Conservation (phyloP, 2,888 invertebrate genomes). For the Malachius bipustulatus region DNA sequence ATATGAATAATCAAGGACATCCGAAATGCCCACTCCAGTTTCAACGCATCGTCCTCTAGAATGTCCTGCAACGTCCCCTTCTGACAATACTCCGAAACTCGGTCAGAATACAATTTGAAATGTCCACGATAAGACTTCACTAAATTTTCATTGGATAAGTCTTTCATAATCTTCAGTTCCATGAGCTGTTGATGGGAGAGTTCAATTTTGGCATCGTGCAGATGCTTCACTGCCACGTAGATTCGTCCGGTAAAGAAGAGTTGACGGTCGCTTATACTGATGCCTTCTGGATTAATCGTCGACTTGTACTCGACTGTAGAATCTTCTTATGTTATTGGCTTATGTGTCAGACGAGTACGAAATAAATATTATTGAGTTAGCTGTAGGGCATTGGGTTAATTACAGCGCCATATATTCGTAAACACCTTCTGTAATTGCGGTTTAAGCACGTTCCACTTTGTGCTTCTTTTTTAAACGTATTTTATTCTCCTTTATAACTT, state of each 20-base stretch:
- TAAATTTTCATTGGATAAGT: constrained; percentile 78
- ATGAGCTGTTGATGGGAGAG: constrained; percentile 74
- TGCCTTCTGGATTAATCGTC: constrained; percentile 49
- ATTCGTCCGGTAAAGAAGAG: constrained; percentile 78
- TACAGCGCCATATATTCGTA: no score
- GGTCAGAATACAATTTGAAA: constrained; percentile 72
- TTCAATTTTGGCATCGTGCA: constrained; percentile 60
- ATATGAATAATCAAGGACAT: constrained; percentile 92
- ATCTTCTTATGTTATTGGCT: no score
- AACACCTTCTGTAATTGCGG: no score
- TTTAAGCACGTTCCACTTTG: no score
- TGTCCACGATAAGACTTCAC: constrained; percentile 86
- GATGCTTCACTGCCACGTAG: constrained; percentile 77
- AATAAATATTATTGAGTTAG: no score
- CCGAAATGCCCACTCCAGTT: constrained; percentile 87
- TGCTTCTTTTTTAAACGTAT: no score
- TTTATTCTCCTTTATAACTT: no score
- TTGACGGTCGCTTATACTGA: constrained; percentile 69
- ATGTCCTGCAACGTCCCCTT: constrained; percentile 88
- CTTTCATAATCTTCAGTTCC: constrained; percentile 87
- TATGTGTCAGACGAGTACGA: no score
- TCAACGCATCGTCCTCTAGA: constrained; percentile 84
- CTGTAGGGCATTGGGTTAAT: no score
- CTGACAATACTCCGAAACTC: constrained; percentile 93
- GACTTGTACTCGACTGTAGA: no score